Conservation (phyloP, 2,113 vertebrate species). For the Phoxinus phoxinus region DNA sequence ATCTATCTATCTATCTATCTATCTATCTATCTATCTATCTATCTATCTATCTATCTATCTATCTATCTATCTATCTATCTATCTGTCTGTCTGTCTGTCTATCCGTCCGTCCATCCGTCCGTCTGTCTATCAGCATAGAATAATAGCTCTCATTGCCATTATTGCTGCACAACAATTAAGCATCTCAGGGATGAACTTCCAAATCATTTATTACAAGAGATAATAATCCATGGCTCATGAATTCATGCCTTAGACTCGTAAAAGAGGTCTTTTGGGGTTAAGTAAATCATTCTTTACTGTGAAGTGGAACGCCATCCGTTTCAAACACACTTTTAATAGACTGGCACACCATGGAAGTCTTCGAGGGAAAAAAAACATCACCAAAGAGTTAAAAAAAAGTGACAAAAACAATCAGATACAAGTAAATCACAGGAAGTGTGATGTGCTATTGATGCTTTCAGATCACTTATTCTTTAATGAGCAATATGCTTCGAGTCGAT, state of each 20-base stretch:
- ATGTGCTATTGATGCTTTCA: slow-evolving; percentile 17
- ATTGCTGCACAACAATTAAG: slow-evolving; percentile 22
- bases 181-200: background rate
- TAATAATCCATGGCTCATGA: slow-evolving; percentile 25
- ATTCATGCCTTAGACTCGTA: background rate
- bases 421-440: slow-evolving; percentile 10
- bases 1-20: too few species aligned
- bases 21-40: too few species aligned
- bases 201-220: background rate
- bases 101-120: too few species aligned
- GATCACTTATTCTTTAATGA: slow-evolving; percentile 14
- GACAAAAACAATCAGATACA: background rate
- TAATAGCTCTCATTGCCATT: background rate
- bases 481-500: slow-evolving; percentile 1
- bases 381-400: background rate
- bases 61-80: too few species aligned
- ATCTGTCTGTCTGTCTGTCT: too few species aligned
- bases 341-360: background rate
- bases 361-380: background rate
- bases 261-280: slow-evolving; percentile 3
- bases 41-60: too few species aligned
- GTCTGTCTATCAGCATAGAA: background rate
- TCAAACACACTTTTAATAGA: slow-evolving; percentile 26
- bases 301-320: background rate
- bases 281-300: background rate